Percentiles rank a stretch among this genome's conserved stretches.
Conservation (phyloP, 2,888 invertebrate species). For the Acanthoscelides obtectus region DNA sequence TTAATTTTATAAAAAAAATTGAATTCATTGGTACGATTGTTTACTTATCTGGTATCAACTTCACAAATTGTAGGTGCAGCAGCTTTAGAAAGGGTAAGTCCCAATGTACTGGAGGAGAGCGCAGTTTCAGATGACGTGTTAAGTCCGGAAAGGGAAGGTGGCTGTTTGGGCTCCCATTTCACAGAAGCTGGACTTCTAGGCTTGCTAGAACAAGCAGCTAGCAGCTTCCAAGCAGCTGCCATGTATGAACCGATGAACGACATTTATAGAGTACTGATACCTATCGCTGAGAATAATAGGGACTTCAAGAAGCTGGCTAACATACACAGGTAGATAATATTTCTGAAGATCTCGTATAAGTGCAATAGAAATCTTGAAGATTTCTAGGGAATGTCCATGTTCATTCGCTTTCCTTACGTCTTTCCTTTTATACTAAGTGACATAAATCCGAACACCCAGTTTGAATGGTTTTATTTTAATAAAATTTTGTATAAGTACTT, state of each 20-base stretch:
- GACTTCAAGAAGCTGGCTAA: constrained; percentile 91
- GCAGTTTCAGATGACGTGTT: constrained; percentile 85
- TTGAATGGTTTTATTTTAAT: too few species aligned
- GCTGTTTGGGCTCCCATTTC: constrained; percentile 81
- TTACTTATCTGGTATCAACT: too few species aligned
- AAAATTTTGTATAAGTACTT: too few species aligned
- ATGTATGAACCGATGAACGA: constrained; percentile 96
- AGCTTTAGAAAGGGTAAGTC: constrained; percentile 69
- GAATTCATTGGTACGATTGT: too few species aligned
- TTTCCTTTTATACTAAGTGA: too few species aligned
- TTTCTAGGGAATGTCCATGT: too few species aligned
- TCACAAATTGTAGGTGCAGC: too few species aligned
- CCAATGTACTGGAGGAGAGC: constrained; percentile 91
- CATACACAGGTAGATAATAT: constrained; percentile 67
- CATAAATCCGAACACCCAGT: too few species aligned
- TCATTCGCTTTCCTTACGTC: too few species aligned
- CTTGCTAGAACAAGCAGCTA: constrained; percentile 86
- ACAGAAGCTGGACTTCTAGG: constrained; percentile 78
- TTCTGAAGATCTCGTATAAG: background rate
- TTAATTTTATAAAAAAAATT: too few species aligned
- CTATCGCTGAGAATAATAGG: constrained; percentile 85
- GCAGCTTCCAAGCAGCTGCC: constrained; percentile 83
- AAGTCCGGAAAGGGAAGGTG: constrained; percentile 67
- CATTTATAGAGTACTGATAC: constrained; percentile 88
- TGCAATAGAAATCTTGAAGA: too few species aligned